Conservation (phyloP, 2,797 vertebrate genomes). For the Sebastes kiyomatsui region DNA sequence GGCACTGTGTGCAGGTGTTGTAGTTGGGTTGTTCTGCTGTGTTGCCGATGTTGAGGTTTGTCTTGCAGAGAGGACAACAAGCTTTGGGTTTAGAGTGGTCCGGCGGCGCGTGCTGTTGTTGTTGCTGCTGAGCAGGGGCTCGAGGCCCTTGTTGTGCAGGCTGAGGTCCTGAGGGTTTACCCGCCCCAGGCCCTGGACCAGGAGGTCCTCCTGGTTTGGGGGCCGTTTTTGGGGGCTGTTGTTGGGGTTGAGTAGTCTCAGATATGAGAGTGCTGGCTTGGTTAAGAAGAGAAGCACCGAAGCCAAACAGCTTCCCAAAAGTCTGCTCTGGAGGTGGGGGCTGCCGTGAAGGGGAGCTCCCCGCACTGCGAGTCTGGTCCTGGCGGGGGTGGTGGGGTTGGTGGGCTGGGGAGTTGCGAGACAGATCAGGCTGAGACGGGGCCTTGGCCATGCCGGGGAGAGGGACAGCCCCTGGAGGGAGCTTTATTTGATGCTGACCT, state of each 20-base stretch:
- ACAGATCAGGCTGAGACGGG: conserved; percentile 86
- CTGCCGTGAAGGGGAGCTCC: conserved; percentile 87
- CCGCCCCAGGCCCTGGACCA: conserved; percentile 67
- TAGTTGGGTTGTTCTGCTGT: conserved; percentile 90
- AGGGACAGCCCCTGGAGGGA: conserved; percentile 74
- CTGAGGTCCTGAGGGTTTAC: conserved; percentile 80
- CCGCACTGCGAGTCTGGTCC: conserved; percentile 86
- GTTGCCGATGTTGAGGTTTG: conserved; percentile 89
- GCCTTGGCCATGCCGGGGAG: conserved; percentile 88
- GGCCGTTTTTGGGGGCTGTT: conserved; percentile 87
- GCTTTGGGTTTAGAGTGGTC: conserved; percentile 88
- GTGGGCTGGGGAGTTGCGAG: conserved; percentile 85
- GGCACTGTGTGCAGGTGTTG: conserved; percentile 95
- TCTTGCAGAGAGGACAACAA: conserved; percentile 95
- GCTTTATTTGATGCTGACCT: conserved; percentile 71
- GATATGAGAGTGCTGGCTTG: conserved; percentile 97
- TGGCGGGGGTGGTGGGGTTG: conserved; percentile 78
- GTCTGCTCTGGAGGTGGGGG: conserved; percentile 89
- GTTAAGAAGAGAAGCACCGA: conserved; percentile 95
- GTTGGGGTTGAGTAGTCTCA: conserved; percentile 87
- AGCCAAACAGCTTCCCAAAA: conserved; percentile 96
- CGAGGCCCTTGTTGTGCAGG: conserved; percentile 68
- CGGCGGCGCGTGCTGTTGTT: conserved; percentile 51
- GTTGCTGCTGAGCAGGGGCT: conserved; percentile 60
- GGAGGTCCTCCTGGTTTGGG: conserved; percentile 88